Percentiles rank a stretch among this genome's conserved stretches.
These are phyloP conservation scores for Volucella inflata DNA, from an alignment of 2,888 invertebrate species.

Conservation along the genomic window DNA sequence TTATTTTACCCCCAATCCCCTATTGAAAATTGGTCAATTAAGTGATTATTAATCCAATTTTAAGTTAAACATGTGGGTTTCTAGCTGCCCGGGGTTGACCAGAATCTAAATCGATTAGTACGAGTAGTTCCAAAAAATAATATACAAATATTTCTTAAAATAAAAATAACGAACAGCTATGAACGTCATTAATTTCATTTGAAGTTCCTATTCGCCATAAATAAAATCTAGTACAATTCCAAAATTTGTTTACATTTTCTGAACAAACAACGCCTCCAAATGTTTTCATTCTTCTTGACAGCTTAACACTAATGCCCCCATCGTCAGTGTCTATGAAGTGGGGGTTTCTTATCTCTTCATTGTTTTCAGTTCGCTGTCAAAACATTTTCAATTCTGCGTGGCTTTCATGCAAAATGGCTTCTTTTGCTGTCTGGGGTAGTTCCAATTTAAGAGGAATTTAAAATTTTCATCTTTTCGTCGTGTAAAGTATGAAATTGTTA, in stretches of 20 bases:
- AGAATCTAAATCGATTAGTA: no score
- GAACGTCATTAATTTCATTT: no score
- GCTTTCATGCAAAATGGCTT: constrained; percentile 59
- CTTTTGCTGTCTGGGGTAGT: constrained; percentile 32
- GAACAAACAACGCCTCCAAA: constrained; percentile 42
- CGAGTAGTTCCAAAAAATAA: no score
- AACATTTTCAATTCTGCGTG: constrained; percentile 49
- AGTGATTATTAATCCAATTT: no score
- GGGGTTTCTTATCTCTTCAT: constrained; percentile 2
- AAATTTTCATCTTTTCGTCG: constrained; percentile 54
- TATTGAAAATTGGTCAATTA: no score
- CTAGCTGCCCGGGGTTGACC: no score
- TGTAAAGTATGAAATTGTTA: constrained; percentile 56
- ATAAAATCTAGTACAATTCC: constrained; percentile 44
- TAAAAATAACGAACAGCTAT: no score
- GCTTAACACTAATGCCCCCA: constrained; percentile 26
- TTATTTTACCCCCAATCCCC: no score
- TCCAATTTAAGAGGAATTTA: constrained; percentile 54
- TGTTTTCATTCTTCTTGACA: constrained; percentile 16
- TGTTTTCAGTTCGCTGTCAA: constrained; percentile 54
- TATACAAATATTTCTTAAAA: no score
- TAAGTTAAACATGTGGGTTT: no score
- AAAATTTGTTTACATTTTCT: constrained; percentile 10
- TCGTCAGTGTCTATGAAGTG: not conserved
- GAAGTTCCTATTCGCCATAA: no score